A percentile compares a stretch with the other conserved stretches of the same genome.
phyloP scores from a whole-genome alignment of 1,140 invertebrate species.

The Pseudachorutes palmiensis region DNA sequence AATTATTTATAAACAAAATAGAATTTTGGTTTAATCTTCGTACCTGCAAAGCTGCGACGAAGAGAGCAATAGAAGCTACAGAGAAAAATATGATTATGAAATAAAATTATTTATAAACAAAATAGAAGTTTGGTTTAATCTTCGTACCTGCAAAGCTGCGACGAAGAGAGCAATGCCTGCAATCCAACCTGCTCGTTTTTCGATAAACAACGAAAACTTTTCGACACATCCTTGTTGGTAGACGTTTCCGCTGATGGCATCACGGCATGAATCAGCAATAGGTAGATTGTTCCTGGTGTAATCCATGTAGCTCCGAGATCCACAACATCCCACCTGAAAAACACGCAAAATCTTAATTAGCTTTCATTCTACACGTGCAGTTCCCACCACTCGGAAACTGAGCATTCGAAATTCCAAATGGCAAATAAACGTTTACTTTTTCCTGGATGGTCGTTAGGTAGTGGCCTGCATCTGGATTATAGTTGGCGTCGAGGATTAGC shows the following conservation, averaged over 20 bases:
- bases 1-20: slow-evolving; percentile 4
- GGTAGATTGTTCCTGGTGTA: slow-evolving; percentile 65
- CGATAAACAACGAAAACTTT: slow-evolving; percentile 73
- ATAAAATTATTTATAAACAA: slow-evolving; percentile 2
- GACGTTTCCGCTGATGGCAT: slow-evolving; percentile 76
- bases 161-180: slow-evolving; percentile 63
- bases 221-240: slow-evolving; percentile 78
- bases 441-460: slow-evolving; percentile 72
- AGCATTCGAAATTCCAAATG: neutral
- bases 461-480: slow-evolving; percentile 49
- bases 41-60: slow-evolving; percentile 63
- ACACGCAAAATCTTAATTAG: neutral
- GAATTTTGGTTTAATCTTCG: no score
- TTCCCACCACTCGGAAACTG: neutral
- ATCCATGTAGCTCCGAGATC: slow-evolving; percentile 69
- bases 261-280: slow-evolving; percentile 67
- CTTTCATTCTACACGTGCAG: neutral
- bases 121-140: no score
- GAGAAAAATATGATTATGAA: slow-evolving; percentile 2
- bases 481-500: slow-evolving; percentile 61
- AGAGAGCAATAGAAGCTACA: slow-evolving; percentile 51
- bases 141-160: slow-evolving; percentile 64
- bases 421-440: slow-evolving; percentile 54
- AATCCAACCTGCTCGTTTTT: slow-evolving; percentile 72
- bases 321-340: slow-evolving; percentile 71